Percentiles rank a stretch among this genome's conserved stretches.
Evolutionary conservation across 1,140 invertebrate species (phyloP).

Genomic region (Dendroctonus valens): DNA sequence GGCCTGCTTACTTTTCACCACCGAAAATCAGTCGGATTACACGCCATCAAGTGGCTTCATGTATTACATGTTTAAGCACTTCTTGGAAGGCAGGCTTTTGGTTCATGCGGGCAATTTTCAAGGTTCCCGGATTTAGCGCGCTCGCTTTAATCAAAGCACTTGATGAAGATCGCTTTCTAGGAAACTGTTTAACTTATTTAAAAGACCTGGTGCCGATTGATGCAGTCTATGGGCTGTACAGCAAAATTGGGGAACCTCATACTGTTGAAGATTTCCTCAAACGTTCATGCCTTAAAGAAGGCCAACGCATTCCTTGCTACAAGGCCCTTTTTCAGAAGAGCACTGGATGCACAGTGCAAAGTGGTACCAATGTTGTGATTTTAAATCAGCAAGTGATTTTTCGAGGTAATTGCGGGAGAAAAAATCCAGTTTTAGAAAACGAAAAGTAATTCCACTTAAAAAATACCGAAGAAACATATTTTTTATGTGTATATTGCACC

Average conservation of each 20-base stretch:
- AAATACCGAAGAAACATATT: no score
- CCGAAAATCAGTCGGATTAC: background rate
- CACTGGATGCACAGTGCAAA: background rate
- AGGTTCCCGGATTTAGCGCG: conserved; percentile 44
- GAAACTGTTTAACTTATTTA: conserved; percentile 49
- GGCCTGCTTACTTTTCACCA: conserved; percentile 51
- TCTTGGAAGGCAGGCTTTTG: conserved; percentile 54
- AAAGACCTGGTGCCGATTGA: conserved; percentile 53
- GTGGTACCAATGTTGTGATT: conserved; percentile 25
- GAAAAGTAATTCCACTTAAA: no score
- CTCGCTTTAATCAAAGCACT: background rate
- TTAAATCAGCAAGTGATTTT: conserved; percentile 24
- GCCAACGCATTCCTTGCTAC: conserved; percentile 32
- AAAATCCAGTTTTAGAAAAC: background rate
- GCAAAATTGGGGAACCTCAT: conserved; percentile 53
- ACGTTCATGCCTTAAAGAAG: conserved; percentile 39
- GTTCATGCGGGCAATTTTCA: conserved; percentile 47
- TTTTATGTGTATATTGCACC: no score
- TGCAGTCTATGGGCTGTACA: conserved; percentile 53
- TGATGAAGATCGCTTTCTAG: conserved; percentile 39
- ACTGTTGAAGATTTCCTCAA: conserved; percentile 51
- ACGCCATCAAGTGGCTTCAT: conserved; percentile 46
- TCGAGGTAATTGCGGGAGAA: conserved; percentile 1
- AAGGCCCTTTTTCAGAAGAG: conserved; percentile 3
- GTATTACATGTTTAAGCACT: conserved; percentile 52